Evolutionary conservation across 2,797 vertebrate genomes (phyloP).

Genomic region (Hydrophis major): DNA sequence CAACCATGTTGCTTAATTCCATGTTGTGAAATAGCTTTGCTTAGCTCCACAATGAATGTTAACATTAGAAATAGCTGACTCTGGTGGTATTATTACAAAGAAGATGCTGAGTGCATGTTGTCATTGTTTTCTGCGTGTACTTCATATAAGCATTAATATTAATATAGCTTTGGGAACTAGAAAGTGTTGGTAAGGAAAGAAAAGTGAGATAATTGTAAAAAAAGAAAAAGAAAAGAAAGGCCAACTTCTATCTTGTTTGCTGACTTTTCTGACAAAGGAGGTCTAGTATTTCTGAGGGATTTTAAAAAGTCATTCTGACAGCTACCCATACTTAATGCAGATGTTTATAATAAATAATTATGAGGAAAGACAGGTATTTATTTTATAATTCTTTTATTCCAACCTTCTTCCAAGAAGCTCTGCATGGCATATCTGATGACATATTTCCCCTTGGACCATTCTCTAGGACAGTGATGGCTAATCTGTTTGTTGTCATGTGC

Average conservation of each 20-base stretch:
- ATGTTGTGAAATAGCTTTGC: conserved; percentile 26
- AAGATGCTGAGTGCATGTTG: conserved; percentile 74
- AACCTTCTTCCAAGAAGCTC: neutral
- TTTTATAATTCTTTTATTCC: neutral
- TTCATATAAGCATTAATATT: conserved; percentile 40
- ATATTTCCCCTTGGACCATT: neutral
- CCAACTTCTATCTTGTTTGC: conserved; percentile 21
- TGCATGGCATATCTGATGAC: neutral
- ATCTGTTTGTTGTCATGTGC: too few relatives aligned
- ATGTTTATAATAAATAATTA: neutral
- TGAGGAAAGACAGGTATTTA: neutral
- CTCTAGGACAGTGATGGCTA: neutral
- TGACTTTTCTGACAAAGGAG: conserved; percentile 44
- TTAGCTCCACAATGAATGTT: conserved; percentile 51
- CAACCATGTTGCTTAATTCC: conserved; percentile 51
- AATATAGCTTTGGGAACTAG: conserved; percentile 43
- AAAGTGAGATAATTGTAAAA: conserved; percentile 30
- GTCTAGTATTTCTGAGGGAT: neutral
- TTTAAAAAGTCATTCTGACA: neutral
- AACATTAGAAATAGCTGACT: conserved; percentile 46
- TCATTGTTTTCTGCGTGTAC: conserved; percentile 69
- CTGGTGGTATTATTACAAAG: conserved; percentile 75
- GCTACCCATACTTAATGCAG: neutral
- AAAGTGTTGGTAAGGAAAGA: too few relatives aligned
- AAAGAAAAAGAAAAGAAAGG: neutral